phyloP scores from a whole-genome alignment of 2,797 vertebrate species.

The Corythornis leucogaster region DNA sequence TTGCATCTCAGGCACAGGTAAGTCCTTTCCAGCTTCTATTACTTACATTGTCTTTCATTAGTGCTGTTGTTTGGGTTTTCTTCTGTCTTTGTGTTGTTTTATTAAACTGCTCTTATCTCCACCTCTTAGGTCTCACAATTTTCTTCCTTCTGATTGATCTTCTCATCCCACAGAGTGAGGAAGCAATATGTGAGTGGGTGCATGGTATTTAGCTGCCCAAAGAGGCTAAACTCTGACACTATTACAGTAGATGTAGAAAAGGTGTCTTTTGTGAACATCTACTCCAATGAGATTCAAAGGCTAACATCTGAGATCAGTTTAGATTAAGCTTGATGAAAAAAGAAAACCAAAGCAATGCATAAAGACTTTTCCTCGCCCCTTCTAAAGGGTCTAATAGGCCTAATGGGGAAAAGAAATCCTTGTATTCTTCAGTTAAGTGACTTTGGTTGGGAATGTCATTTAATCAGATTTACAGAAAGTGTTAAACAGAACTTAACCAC shows the following conservation, averaged over 20 bases:
- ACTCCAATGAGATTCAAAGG: neutral
- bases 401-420: neutral
- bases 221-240: too few relatives aligned
- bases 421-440: neutral
- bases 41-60: too few relatives aligned
- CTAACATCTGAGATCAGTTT: neutral
- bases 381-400: neutral
- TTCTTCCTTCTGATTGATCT: too few relatives aligned
- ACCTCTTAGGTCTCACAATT: too few relatives aligned
- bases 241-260: neutral
- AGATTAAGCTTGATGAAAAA: neutral
- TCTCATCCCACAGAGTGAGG: too few relatives aligned
- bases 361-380: neutral
- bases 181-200: too few relatives aligned
- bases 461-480: neutral
- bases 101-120: too few relatives aligned
- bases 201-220: too few relatives aligned
- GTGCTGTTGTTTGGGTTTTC: too few relatives aligned
- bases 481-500: neutral
- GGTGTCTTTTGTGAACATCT: neutral
- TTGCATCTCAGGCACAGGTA: too few relatives aligned
- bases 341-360: neutral
- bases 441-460: neutral
- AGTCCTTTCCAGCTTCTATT: too few relatives aligned
- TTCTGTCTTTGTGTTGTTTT: too few relatives aligned